These are phyloP conservation scores for Astreopora myriophthalma DNA, from an alignment of 64 coral and sea anemone species.

Conservation along the genomic window DNA sequence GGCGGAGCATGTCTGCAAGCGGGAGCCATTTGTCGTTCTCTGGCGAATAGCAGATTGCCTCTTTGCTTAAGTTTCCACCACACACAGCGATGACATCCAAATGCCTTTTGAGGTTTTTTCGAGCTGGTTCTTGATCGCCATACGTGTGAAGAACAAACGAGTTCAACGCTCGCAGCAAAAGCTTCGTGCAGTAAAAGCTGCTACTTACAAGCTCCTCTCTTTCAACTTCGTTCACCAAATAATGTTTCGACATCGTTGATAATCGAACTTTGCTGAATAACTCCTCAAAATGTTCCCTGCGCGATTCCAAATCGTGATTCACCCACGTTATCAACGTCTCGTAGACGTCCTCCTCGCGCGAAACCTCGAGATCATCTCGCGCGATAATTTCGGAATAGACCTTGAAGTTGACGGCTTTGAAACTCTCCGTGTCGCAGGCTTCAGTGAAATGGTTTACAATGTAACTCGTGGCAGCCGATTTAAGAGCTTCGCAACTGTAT, in stretches of 20 bases:
- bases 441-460: conserved; percentile 56
- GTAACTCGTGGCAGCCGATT: conserved; percentile 45
- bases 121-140: background rate
- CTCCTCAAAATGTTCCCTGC: conserved; percentile 48
- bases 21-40: conserved; percentile 44
- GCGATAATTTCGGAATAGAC: conserved; percentile 41
- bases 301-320: conserved; percentile 20
- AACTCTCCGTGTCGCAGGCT: conserved; percentile 56
- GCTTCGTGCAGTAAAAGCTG: conserved; percentile 67
- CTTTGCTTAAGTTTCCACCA: conserved; percentile 55
- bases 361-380: conserved; percentile 62
- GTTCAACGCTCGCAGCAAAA: conserved; percentile 42
- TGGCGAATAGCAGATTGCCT: conserved; percentile 45
- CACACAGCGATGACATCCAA: conserved; percentile 51
- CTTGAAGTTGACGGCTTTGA: conserved; percentile 43
- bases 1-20: conserved; percentile 23
- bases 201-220: conserved; percentile 41
- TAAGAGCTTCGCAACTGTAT: conserved; percentile 52
- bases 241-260: conserved; percentile 46
- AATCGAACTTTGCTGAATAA: conserved; percentile 54
- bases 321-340: conserved; percentile 62
- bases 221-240: conserved; percentile 40
- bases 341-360: conserved; percentile 62
- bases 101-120: conserved; percentile 44
- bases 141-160: conserved; percentile 44